Evolutionary conservation across 2,113 vertebrate genomes (phyloP), one percentile per base, ranked within the genome.

Genomic region (Oryzias melastigma): DNA sequence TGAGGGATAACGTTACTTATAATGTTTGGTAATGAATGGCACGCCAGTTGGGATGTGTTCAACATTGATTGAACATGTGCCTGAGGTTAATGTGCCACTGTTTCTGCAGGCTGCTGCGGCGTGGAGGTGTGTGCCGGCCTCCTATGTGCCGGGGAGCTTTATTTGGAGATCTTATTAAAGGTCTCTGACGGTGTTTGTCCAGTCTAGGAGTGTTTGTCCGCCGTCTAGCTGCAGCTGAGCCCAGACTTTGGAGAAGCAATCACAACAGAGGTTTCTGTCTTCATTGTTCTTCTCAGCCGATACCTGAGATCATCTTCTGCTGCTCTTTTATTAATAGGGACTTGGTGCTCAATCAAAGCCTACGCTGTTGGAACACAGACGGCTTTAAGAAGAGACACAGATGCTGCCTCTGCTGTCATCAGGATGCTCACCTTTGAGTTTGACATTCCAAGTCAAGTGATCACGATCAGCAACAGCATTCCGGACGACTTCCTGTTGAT

Each of bases 11-110:
- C 52, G 62, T 87, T 86, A 83, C 85, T 64, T 75, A 42, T 80
- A 80, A 82, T 73, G 78, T 47, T 84, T 35, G 55, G 61, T 86
- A 86, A 88, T 88, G 84, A 88, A 88, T 73, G 84, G 78, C 7
- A 35, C 15, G 25, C 68, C n/a, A 67, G 55, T 47, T n/a, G 51
- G 73, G 71, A 81, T 20, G 73, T 63, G 70, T 75, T 72, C 71
- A 52, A 61, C 77, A 81, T 78, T 84, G 81, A 85, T 83, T 76
- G 79, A 61, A 73, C 71, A 57, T 50, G 76, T 17, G 65, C 51
- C 44, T 15, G 64, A 51, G 75, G 75, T 75, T 73, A 58, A 71
- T 71, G 44, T 19, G 56, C 51, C 65, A 62, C 10, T 61, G 68
- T 85, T 78, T 81, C 77, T 58, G 69, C 65, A 77, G 76, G 45